Evolutionary conservation across 1,140 invertebrate genomes (phyloP).

Genomic region (Drosophila repletoides): DNA sequence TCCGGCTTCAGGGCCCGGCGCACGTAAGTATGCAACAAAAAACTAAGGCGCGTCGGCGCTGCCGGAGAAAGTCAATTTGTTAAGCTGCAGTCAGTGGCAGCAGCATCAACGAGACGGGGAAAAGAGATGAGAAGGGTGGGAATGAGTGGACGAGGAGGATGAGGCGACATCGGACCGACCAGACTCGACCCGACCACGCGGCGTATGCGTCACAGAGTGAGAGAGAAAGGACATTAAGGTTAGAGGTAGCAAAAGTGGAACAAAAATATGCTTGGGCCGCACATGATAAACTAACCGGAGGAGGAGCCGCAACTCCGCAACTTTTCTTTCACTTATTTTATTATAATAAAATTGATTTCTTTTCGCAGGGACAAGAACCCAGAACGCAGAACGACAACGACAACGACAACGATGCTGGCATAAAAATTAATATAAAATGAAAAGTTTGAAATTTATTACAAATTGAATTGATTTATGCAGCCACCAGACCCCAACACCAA

Average conservation of each 20-base stretch:
- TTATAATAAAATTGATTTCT: constrained; percentile 80
- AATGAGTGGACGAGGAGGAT: no score
- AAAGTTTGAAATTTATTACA: constrained; percentile 81
- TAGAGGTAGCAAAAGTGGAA: constrained; percentile 56
- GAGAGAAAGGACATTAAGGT: constrained; percentile 10
- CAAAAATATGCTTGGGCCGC: constrained; percentile 58
- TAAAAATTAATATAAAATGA: constrained; percentile 81
- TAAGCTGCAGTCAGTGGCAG: constrained; percentile 62
- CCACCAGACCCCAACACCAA: not conserved
- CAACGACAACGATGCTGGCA: constrained; percentile 52
- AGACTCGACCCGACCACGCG: constrained; percentile 12
- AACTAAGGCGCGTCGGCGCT: constrained; percentile 65
- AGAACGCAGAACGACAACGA: constrained; percentile 7
- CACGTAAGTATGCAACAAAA: constrained; percentile 66
- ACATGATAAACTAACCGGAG: constrained; percentile 50
- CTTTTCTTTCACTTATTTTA: constrained; percentile 75
- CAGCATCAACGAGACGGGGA: not conserved
- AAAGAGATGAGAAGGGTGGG: no score
- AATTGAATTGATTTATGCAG: constrained; percentile 80
- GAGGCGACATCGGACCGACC: no score
- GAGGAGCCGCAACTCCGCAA: constrained; percentile 44
- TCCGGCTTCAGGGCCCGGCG: constrained; percentile 9
- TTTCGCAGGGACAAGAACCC: constrained; percentile 19
- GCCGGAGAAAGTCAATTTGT: constrained; percentile 79
- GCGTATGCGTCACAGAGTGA: constrained; percentile 22